Conservation (phyloP, 1,140 invertebrate species). For the Monochamus saltuarius region DNA sequence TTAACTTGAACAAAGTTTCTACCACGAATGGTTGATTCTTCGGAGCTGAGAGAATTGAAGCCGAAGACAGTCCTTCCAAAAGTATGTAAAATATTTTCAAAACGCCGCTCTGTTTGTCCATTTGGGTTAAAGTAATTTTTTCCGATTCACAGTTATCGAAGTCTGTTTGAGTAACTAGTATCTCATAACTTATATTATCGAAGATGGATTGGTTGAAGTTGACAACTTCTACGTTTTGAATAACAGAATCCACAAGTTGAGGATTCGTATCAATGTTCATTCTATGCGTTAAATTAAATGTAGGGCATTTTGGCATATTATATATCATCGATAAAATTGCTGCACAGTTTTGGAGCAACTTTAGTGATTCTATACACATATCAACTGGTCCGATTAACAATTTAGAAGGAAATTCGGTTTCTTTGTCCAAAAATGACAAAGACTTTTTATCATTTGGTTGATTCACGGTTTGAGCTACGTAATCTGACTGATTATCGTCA, state of each 20-base stretch:
- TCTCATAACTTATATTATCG: constrained; percentile 61
- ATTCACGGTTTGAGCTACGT: constrained; percentile 1
- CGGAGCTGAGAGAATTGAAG: constrained; percentile 76
- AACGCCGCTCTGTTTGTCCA: constrained; percentile 82
- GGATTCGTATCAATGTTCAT: constrained; percentile 78
- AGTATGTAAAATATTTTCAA: constrained; percentile 89
- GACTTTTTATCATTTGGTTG: constrained; percentile 26
- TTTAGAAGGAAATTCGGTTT: constrained; percentile 33
- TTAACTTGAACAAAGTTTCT: constrained; percentile 82
- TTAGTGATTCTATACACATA: constrained; percentile 81
- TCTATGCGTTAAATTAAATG: constrained; percentile 86
- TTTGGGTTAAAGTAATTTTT: constrained; percentile 61
- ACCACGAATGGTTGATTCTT: constrained; percentile 84
- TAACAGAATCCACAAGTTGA: constrained; percentile 80
- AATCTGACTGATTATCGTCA: constrained; percentile 38
- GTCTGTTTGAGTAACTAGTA: constrained; percentile 58
- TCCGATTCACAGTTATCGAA: constrained; percentile 61
- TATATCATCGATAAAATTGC: constrained; percentile 89
- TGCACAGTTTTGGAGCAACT: constrained; percentile 81
- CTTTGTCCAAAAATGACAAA: constrained; percentile 24
- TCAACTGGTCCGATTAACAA: constrained; percentile 53
- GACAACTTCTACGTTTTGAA: constrained; percentile 73
- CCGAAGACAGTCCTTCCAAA: constrained; percentile 84
- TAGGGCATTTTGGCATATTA: constrained; percentile 90
- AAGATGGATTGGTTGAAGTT: constrained; percentile 58